Conservation (phyloP, 2,113 vertebrate genomes). For the Numenius arquata region DNA sequence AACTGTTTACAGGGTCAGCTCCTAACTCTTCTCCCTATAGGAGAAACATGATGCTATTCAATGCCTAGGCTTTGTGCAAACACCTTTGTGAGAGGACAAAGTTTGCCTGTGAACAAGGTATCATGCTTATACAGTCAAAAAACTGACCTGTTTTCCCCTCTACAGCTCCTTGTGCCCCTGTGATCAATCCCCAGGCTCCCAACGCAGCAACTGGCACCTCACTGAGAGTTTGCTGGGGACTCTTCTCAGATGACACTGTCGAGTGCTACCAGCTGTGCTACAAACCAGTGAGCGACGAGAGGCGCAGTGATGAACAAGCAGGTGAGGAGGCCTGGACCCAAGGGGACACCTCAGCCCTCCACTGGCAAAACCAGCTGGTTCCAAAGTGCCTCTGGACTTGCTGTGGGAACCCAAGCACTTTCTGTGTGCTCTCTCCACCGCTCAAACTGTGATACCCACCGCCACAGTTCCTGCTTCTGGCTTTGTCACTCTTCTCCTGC, state of each 20-base stretch:
- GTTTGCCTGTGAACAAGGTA: background rate
- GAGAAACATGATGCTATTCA: background rate
- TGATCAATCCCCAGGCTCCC: constrained; percentile 88
- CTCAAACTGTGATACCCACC: background rate
- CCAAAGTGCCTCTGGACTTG: background rate
- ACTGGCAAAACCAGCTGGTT: background rate
- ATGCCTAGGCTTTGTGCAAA: background rate
- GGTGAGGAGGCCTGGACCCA: constrained; percentile 70
- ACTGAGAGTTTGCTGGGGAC: constrained; percentile 88
- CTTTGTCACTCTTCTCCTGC: background rate
- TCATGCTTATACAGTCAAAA: background rate
- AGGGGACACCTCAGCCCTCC: background rate
- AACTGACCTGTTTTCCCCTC: background rate
- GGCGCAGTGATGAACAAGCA: constrained; percentile 39
- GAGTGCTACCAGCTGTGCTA: constrained; percentile 88
- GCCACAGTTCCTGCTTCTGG: background rate
- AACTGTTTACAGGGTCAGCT: background rate
- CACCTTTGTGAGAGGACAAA: background rate
- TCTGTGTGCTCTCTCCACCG: background rate
- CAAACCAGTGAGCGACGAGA: constrained; percentile 77
- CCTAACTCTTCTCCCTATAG: background rate
- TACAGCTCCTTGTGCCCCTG: constrained; percentile 92
- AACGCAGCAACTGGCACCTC: constrained; percentile 87
- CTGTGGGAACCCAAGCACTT: background rate
- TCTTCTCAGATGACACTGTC: constrained; percentile 92